Base-by-base conservation (phyloP, 1,140 invertebrate species). In the Drosophila setifemur region DNA sequence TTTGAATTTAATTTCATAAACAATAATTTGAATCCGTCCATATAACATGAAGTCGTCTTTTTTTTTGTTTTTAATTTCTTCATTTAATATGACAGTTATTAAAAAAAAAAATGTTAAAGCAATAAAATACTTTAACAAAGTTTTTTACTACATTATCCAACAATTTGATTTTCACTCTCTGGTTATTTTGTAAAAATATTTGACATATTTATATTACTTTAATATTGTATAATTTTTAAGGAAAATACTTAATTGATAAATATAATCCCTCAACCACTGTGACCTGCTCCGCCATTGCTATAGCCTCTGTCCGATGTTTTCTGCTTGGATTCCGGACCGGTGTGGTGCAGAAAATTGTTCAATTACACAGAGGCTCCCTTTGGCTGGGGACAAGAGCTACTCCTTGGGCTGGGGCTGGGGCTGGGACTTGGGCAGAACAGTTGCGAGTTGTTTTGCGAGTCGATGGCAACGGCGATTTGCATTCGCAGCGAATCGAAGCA, bases 301-400 rank as follows among this genome's bases (percentile, higher is more conserved):
- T 28, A 23, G 23, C n/a, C n/a, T 33, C 31, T 16, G 31, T 11
- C 55, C 33, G 37, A 21, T 49, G 19, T 23, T 55, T 54, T 57
- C 52, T 39, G 47, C 14, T 26, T 48, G 16, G 54, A 35, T 31
- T 68, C 52, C 40, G 7, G 73, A 57, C 58, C 55, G 70, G 74
- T 54, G 79, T 52, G 70, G 74, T 54, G 79, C 42, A 85, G 70
- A 76, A 85, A 85, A 85, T 85, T 85, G 81, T 85, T 86, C 81
- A 85, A 85, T 85, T 86, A 85, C 81, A 69, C 74, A 86, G 63
- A 55, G 52, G 60, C 43, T 49, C 49, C 14, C 16, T n/a, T n/a
- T n/a, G n/a, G n/a, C n/a, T n/a, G n/a, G n/a, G n/a, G n/a, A n/a
- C n/a, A n/a, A n/a, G n/a, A n/a, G n/a, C n/a, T n/a, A n/a, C n/a